Base-by-base conservation (phyloP, 2,113 vertebrate species). In the Tor tambroides region DNA sequence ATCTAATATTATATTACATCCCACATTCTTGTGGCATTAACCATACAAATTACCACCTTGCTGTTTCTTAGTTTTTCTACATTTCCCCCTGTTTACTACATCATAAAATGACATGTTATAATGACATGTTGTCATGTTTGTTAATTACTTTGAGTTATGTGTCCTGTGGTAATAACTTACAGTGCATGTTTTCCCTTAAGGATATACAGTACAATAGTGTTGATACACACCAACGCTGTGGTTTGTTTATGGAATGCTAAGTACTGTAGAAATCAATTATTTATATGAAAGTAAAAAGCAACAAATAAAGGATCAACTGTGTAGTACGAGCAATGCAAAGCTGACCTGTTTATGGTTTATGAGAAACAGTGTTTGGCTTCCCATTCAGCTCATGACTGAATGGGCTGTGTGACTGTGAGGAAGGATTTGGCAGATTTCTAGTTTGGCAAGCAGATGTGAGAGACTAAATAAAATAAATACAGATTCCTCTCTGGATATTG, bases 331-430 rank as follows among this genome's bases (percentile, higher is more conserved):
- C 14, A 7, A 17, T 30, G 46, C 75, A 54, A 19, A 5, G 46
- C 46, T 78, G 75, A 78, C 14, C 46, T 78, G 75, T 30, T 51
- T 54, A 78, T 78, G 46, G 26, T 78, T 78, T 54, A 7, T 78
- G 75, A 78, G 46, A 78, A 51, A 77, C 26, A 51, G 74, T 19
- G n/a, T 77, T 77, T 77, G 43, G 74, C 74, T 77, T 51, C 30
- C 65, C 26, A 28, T 28, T 69, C 15, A 35, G 28, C 30, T 35
- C 67, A 71, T 30, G 67, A 71, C 17, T 19, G 41, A 78, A 51
- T 78, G 43, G n/a, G n/a, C 46, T 30, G 15, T 54, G 26, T 51
- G 26, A 30, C 75, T 19, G 9, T 30, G 26, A 78, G 26, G 8
- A 78, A 49, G 26, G 75, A 78, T 51, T 54, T 19, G n/a, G 14